A percentile compares a stretch with the other conserved stretches of the same genome.
phyloP scores from a whole-genome alignment of 2,797 vertebrate genomes.

The Lepus oiostolus region DNA sequence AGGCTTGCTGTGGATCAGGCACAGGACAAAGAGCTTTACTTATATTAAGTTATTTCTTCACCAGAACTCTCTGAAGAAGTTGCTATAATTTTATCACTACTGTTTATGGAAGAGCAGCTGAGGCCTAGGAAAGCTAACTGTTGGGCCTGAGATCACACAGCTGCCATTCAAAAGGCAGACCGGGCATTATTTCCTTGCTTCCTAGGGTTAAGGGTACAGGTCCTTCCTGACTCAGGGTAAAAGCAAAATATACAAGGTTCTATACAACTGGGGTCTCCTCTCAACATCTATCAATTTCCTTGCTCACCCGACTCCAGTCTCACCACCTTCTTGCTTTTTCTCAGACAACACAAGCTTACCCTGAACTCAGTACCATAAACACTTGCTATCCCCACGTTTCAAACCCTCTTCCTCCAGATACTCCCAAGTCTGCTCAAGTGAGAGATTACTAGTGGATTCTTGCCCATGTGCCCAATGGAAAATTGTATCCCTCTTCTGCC shows the following conservation, averaged over 20 bases:
- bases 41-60: neutral
- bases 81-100: neutral
- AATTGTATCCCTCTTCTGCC: neutral
- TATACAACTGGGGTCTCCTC: neutral
- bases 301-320: neutral
- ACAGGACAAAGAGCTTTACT: neutral
- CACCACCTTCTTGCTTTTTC: neutral
- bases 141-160: neutral
- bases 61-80: neutral
- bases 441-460: constrained; percentile 1
- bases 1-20: neutral
- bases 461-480: neutral
- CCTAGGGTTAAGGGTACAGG: too few relatives aligned
- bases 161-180: neutral
- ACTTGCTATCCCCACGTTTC: neutral
- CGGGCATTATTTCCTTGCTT: neutral
- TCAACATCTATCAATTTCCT: neutral
- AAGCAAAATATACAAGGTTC: neutral
- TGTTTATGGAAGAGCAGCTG: neutral
- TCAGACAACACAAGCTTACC: neutral
- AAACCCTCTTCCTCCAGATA: neutral
- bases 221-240: neutral
- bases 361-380: neutral
- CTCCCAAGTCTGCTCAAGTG: neutral
- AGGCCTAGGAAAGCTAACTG: neutral